These are phyloP conservation scores for Charaxes varanes DNA, from an alignment of 1,140 invertebrate genomes.

Conservation along the genomic window DNA sequence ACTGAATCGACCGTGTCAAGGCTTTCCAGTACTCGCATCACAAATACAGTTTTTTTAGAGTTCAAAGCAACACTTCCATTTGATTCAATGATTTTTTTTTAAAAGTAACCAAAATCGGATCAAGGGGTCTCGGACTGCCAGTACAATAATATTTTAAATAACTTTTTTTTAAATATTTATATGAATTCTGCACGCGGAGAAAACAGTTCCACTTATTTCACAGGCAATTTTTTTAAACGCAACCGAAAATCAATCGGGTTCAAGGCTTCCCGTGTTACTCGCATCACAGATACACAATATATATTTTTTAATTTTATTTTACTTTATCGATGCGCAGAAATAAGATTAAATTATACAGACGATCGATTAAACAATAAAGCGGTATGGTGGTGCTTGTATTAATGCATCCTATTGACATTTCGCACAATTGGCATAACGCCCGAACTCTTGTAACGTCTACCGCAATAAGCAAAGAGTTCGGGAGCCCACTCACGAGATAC, in stretches of 20 bases:
- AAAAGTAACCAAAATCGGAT: no score
- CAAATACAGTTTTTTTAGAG: no score
- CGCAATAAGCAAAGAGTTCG: constrained; percentile 39
- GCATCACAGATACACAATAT: neutral
- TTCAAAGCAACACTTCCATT: no score
- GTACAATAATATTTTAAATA: no score
- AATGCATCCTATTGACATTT: constrained; percentile 72
- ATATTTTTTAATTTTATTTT: no score
- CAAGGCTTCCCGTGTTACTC: constrained; percentile 5
- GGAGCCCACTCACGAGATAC: constrained; percentile 10
- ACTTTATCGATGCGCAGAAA: no score
- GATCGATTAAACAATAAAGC: constrained; percentile 28
- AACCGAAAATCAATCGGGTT: constrained; percentile 13
- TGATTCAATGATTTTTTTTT: constrained; percentile 16
- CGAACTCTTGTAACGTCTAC: constrained; percentile 39
- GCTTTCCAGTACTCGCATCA: no score
- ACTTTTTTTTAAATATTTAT: no score
- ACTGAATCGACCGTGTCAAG: no score
- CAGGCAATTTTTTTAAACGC: constrained; percentile 10
- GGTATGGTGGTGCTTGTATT: constrained; percentile 44
- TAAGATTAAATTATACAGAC: constrained; percentile 6
- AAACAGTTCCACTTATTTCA: constrained; percentile 35
- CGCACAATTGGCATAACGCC: constrained; percentile 52
- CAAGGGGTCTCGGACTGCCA: no score
- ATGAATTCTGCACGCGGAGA: no score